These are phyloP conservation scores for Karalla daura DNA, from an alignment of 2,797 vertebrate species.

Conservation along the genomic window DNA sequence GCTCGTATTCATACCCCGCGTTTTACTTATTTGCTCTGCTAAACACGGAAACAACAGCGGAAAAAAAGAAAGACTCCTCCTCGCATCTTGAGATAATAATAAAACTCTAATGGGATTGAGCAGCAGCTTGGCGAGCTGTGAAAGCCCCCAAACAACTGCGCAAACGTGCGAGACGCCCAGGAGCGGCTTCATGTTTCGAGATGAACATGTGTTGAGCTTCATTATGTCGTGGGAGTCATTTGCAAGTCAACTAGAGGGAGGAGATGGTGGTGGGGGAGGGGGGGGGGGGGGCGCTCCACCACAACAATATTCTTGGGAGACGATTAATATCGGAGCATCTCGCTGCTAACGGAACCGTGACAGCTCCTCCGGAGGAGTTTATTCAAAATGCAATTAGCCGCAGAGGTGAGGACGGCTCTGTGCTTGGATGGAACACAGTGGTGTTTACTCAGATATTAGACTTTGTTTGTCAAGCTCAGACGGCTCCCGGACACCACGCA, in stretches of 20 bases:
- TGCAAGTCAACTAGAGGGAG: slow-evolving; percentile 46
- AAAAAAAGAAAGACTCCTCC: neutral
- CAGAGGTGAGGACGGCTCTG: slow-evolving; percentile 34
- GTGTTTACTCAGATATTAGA: slow-evolving; percentile 42
- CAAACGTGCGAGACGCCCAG: slow-evolving; percentile 6
- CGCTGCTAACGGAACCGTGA: slow-evolving; percentile 48
- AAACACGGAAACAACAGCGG: slow-evolving; percentile 48
- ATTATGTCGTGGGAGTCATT: slow-evolving; percentile 29
- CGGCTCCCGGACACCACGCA: slow-evolving; percentile 8
- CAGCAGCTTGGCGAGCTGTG: neutral
- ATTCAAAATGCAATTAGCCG: slow-evolving; percentile 55
- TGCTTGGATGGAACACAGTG: slow-evolving; percentile 39
- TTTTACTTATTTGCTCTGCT: slow-evolving; percentile 20
- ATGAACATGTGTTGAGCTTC: slow-evolving; percentile 25
- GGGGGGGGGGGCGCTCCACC: slow-evolving; percentile 20
- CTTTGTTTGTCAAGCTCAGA: slow-evolving; percentile 18
- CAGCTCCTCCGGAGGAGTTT: slow-evolving; percentile 51
- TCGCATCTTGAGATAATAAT: slow-evolving; percentile 1
- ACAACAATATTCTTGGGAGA: slow-evolving; percentile 54
- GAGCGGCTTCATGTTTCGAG: neutral
- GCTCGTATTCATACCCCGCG: slow-evolving; percentile 20
- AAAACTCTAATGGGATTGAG: neutral
- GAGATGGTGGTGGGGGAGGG: too few relatives aligned
- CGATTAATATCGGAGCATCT: slow-evolving; percentile 57
- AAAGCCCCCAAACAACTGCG: neutral